Percentiles rank a stretch among this genome's conserved stretches.
phyloP scores from a whole-genome alignment of 2,113 vertebrate genomes.

The Atractosteus spatula region DNA sequence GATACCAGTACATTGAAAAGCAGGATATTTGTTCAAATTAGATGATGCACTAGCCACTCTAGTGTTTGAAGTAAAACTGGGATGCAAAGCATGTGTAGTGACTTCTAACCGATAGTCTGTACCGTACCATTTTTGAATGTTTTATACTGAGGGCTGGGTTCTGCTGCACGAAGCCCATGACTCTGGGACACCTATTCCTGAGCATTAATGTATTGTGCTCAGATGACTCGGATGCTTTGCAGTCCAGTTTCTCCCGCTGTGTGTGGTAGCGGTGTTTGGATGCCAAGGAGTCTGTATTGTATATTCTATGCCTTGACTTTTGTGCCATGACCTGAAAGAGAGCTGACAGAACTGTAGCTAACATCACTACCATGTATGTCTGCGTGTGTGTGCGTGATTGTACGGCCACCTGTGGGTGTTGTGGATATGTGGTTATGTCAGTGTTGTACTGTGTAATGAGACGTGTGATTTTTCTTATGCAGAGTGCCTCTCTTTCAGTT shows the following conservation, averaged over 20 bases:
- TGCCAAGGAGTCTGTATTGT: not conserved
- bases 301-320: not conserved
- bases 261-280: not conserved
- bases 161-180: no score
- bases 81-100: no score
- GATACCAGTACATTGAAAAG: no score
- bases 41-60: no score
- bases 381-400: not conserved
- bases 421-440: not conserved
- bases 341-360: not conserved
- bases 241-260: not conserved
- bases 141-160: no score
- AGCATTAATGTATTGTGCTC: no score
- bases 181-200: no score
- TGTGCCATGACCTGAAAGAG: not conserved
- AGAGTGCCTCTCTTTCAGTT: constrained; percentile 12
- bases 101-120: no score
- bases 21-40: no score
- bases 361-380: not conserved
- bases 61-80: no score
- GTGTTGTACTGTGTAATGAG: not conserved
- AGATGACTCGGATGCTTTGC: no score
- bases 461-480: constrained; percentile 3
- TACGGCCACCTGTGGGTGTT: not conserved
- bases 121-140: no score